Percentiles rank a stretch among this genome's conserved stretches.
Evolutionary conservation across 2,888 invertebrate species (phyloP).

Genomic region (Ryuthela nishihirai): DNA sequence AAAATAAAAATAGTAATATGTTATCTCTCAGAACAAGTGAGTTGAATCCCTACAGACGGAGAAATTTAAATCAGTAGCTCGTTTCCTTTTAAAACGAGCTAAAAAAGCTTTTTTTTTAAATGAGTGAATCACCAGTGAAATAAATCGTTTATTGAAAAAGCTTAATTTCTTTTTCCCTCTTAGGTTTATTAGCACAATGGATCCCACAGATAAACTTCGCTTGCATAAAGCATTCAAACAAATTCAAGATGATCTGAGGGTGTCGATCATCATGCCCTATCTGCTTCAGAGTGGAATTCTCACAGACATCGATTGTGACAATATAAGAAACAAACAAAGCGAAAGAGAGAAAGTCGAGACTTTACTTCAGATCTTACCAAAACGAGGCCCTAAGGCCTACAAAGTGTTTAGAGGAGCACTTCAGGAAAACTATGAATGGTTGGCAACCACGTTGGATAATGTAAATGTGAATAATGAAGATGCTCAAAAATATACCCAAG

Average conservation of each 20-base stretch:
- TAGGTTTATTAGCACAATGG: too few relatives aligned
- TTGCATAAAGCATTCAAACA: not conserved
- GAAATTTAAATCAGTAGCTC: too few relatives aligned
- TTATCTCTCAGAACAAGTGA: too few relatives aligned
- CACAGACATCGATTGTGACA: not conserved
- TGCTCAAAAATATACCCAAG: not conserved
- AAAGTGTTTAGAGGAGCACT: not conserved
- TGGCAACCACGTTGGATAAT: not conserved
- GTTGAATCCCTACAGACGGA: too few relatives aligned
- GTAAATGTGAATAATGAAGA: not conserved
- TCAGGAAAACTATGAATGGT: constrained; percentile 1
- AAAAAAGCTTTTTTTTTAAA: too few relatives aligned
- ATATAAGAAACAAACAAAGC: not conserved
- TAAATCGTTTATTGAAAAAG: too few relatives aligned
- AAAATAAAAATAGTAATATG: too few relatives aligned
- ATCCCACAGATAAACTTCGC: not conserved
- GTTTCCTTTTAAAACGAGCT: too few relatives aligned
- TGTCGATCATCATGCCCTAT: not conserved
- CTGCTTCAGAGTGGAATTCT: not conserved
- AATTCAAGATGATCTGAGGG: not conserved
- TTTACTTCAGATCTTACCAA: not conserved
- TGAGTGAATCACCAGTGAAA: too few relatives aligned
- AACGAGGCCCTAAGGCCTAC: not conserved
- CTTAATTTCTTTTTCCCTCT: too few relatives aligned
- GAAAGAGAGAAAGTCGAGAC: not conserved